These are phyloP conservation scores for Bilobella aurantiaca DNA, from an alignment of 1,140 invertebrate genomes.

Conservation along the genomic window DNA sequence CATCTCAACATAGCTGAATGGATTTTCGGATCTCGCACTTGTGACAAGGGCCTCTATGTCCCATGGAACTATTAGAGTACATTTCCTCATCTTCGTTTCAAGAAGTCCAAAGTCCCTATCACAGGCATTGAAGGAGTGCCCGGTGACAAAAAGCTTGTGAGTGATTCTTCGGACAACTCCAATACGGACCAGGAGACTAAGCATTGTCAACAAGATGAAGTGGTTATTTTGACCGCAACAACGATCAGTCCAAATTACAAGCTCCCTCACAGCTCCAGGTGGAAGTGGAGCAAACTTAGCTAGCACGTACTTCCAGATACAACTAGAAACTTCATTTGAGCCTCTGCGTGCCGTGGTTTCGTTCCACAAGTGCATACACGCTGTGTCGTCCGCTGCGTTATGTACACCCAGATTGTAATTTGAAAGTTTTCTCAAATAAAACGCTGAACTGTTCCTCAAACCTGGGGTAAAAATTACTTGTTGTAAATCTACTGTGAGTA, in stretches of 20 bases:
- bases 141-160: background rate
- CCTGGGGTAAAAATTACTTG: background rate
- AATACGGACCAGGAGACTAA: background rate
- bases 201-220: constrained; percentile 14
- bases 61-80: background rate
- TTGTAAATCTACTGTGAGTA: too few species aligned
- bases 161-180: constrained; percentile 14
- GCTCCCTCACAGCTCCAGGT: constrained; percentile 16
- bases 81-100: background rate
- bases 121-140: background rate
- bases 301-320: constrained; percentile 22
- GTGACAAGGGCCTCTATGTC: background rate
- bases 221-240: constrained; percentile 31
- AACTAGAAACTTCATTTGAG: constrained; percentile 25
- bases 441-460: background rate
- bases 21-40: background rate
- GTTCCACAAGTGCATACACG: constrained; percentile 27
- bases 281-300: constrained; percentile 13
- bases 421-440: constrained; percentile 14
- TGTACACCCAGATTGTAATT: constrained; percentile 20
- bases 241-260: constrained; percentile 31
- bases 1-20: too few species aligned
- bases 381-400: background rate
- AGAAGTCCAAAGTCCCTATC: background rate
- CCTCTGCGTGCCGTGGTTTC: constrained; percentile 25